Evolutionary conservation across 2,113 vertebrate species (phyloP), one percentile per base, ranked within the genome.

Genomic region (Baryphthengus martii): DNA sequence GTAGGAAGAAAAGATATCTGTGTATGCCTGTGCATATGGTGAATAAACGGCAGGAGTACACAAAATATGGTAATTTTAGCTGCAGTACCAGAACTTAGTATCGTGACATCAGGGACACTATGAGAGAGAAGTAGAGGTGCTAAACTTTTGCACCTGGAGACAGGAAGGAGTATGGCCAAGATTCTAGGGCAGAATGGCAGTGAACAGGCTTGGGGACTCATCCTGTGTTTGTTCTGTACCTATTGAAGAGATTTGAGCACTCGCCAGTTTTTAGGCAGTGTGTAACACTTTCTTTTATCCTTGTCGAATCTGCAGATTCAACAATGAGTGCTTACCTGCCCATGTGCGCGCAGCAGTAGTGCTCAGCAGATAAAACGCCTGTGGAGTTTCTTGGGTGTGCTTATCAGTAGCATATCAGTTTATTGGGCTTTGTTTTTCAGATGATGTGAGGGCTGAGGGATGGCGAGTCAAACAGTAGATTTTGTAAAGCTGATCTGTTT

Each of bases 371-470:
- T 52, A 25, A 44, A 67, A 47, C 28, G 63, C 4, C 4, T 0
- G 0, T 8, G 7, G n/a, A 58, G 13, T 16, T 66, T 31, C 45
- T 70, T 56, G 7, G 9, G 2, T 21, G 3, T 44, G 20, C 0
- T 1, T 21, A 19, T 40, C 11, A 58, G 5, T 17, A 67, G 19
- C 21, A 6, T 14, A 33, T 13, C 11, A 18, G 5, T 75, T 47
- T 39, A 33, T 13, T 42, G 7, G 12, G 19, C 35, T 79, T 78
- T 40, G 28, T 50, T 75, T 85, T 63, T 50, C 55, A 81, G 74
- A 26, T 20, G 39, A 2, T 2, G 1, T 31, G 2, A 2, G 5
- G 7, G 21, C 11, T 76, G 56, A 79, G 23, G 23, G 9, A 13
- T 25, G 13, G 9, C 59, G 24, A 90, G 20, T 3, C 5, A 68